phyloP scores from a whole-genome alignment of 2,113 vertebrate genomes.

The Syngnathoides biaculeatus region DNA sequence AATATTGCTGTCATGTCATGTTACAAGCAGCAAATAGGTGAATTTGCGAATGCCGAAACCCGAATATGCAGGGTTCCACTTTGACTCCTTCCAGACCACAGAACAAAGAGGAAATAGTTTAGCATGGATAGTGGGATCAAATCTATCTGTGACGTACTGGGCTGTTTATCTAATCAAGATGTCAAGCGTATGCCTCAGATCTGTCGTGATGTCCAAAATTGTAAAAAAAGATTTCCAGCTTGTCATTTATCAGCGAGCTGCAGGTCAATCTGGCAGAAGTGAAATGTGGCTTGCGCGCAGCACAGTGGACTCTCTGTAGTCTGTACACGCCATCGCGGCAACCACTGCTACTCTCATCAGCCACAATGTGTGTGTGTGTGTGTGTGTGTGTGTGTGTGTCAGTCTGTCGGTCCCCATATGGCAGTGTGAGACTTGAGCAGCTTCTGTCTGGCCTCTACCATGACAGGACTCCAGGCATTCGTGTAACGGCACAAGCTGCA shows the following conservation, averaged over 20 bases:
- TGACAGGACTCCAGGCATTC: neutral
- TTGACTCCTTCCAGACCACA: constrained; percentile 1
- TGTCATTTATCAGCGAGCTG: neutral
- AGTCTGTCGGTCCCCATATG: constrained; percentile 41
- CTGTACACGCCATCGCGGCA: constrained; percentile 48
- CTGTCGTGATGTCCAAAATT: constrained; percentile 2
- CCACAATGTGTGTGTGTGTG: constrained; percentile 14
- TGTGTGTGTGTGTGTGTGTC: constrained; percentile 14
- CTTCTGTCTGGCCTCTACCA: constrained; percentile 47
- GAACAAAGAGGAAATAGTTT: constrained; percentile 45
- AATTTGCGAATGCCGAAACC: neutral
- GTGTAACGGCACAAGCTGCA: neutral
- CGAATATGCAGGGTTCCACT: neutral
- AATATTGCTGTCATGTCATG: neutral
- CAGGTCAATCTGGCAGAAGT: constrained; percentile 3
- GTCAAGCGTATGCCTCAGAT: neutral
- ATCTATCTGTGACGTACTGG: constrained; percentile 11
- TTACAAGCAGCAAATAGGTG: neutral
- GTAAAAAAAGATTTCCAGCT: neutral
- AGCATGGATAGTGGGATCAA: constrained; percentile 40
- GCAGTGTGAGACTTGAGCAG: constrained; percentile 40
- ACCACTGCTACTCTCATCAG: constrained; percentile 71
- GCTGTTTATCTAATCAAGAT: constrained; percentile 52
- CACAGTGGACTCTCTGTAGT: constrained; percentile 10
- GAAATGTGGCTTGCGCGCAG: neutral